Conservation (phyloP, 2,113 vertebrate species). For the Caloenas nicobarica region DNA sequence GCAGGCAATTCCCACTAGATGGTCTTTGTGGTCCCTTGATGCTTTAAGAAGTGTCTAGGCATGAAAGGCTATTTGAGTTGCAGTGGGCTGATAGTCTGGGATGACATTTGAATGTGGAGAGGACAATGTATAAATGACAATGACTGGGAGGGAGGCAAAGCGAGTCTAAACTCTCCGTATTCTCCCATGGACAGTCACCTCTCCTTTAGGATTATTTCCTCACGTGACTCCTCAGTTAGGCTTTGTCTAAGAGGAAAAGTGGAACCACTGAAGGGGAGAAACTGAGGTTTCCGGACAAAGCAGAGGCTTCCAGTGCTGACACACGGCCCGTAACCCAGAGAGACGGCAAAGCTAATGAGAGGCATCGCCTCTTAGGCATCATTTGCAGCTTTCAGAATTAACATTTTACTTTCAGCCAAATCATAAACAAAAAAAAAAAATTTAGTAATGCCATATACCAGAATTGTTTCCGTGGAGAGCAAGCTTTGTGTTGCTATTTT, state of each 20-base stretch:
- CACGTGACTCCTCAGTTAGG: slow-evolving; percentile 51
- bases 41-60: slow-evolving; percentile 72
- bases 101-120: slow-evolving; percentile 76
- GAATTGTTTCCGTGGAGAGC: slow-evolving; percentile 2
- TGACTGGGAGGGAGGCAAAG: slow-evolving; percentile 52
- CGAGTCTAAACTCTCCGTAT: slow-evolving; percentile 30
- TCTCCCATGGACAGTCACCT: slow-evolving; percentile 52
- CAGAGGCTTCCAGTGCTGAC: slow-evolving; percentile 42
- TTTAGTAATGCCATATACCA: background rate
- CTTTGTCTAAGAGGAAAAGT: slow-evolving; percentile 68
- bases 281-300: slow-evolving; percentile 58
- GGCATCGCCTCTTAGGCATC: background rate
- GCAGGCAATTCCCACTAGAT: slow-evolving; percentile 68
- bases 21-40: slow-evolving; percentile 73
- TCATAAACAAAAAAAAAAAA: slow-evolving; percentile 24
- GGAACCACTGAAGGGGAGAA: slow-evolving; percentile 59
- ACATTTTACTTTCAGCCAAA: slow-evolving; percentile 14
- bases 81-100: slow-evolving; percentile 68
- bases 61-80: slow-evolving; percentile 75
- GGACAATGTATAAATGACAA: slow-evolving; percentile 75
- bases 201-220: slow-evolving; percentile 65
- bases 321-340: slow-evolving; percentile 42
- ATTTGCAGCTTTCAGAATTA: slow-evolving; percentile 17
- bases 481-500: slow-evolving; percentile 26
- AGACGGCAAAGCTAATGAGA: slow-evolving; percentile 58